These are phyloP conservation scores for Hyla sarda DNA, from an alignment of 2,113 vertebrate species.

Conservation along the genomic window DNA sequence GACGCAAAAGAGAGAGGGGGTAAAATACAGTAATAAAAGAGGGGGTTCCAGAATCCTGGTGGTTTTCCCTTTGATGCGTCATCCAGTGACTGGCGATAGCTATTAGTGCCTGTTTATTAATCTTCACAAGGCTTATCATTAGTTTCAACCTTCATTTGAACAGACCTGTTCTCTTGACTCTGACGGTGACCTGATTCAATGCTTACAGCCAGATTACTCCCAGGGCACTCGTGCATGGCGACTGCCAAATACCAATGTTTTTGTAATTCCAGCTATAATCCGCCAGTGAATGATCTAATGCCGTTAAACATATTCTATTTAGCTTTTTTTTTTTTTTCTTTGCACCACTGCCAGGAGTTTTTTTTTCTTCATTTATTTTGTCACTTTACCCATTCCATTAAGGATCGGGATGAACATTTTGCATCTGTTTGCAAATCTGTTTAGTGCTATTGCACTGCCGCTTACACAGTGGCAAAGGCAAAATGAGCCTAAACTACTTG, in stretches of 20 bases:
- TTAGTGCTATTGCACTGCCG: conserved; percentile 49
- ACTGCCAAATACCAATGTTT: conserved; percentile 45
- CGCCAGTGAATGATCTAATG: background rate
- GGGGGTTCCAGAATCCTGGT: conserved; percentile 42
- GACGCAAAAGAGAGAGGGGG: background rate
- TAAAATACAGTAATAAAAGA: conserved; percentile 34
- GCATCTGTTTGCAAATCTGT: conserved; percentile 59
- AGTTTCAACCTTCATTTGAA: conserved; percentile 57
- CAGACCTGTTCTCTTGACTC: conserved; percentile 54
- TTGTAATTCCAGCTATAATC: conserved; percentile 30
- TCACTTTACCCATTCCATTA: conserved; percentile 60
- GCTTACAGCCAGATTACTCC: conserved; percentile 55
- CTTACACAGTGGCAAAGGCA: conserved; percentile 54
- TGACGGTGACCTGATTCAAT: conserved; percentile 56
- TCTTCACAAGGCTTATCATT: conserved; percentile 55
- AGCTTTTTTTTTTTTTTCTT: conserved; percentile 53
- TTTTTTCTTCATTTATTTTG: conserved; percentile 53
- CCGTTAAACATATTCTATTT: conserved; percentile 54
- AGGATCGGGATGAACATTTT: conserved; percentile 53
- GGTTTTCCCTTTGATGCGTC: conserved; percentile 25
- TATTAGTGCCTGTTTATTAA: conserved; percentile 54
- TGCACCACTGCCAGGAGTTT: conserved; percentile 34
- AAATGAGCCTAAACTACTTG: conserved; percentile 52
- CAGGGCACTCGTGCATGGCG: conserved; percentile 48
- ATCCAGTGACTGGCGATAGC: conserved; percentile 33